A percentile compares a stretch with the other conserved stretches of the same genome.
These are phyloP conservation scores for Macrobrachium nipponense DNA, from an alignment of 1,140 invertebrate genomes.

Conservation along the genomic window DNA sequence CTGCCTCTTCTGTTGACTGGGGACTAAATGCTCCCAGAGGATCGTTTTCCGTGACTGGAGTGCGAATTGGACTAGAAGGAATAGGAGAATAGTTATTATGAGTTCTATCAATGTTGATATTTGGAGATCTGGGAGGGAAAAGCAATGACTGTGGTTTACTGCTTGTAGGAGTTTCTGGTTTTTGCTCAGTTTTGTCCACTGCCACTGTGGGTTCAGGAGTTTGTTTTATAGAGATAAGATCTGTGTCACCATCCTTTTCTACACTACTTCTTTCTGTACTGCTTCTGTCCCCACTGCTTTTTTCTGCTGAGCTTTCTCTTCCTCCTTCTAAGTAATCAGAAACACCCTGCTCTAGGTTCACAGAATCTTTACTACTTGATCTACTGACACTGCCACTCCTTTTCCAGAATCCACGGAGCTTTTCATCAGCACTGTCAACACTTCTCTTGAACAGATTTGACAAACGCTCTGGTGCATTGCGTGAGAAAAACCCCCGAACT, in stretches of 20 bases:
- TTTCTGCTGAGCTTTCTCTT: not conserved
- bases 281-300: conserved; percentile 1
- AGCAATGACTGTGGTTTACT: not conserved
- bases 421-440: conserved; percentile 58
- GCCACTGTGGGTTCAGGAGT: not conserved
- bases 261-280: not conserved
- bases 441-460: conserved; percentile 63
- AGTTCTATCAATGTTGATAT: conserved; percentile 73
- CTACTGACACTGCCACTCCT: conserved; percentile 41
- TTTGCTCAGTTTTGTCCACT: not conserved
- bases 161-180: not conserved
- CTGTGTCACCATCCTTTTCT: no score
- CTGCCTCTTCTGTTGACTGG: not conserved
- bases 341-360: conserved; percentile 53
- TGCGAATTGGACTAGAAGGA: conserved; percentile 71
- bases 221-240: not conserved
- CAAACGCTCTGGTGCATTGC: conserved; percentile 61
- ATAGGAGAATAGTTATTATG: conserved; percentile 69
- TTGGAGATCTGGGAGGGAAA: conserved; percentile 66
- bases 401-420: conserved; percentile 55
- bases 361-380: conserved; percentile 62
- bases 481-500: conserved; percentile 53
- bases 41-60: conserved; percentile 89
- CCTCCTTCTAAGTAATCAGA: conserved; percentile 40
- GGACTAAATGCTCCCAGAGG: conserved; percentile 82